phyloP scores from a whole-genome alignment of 2,797 vertebrate species.

The Antrozous pallidus region DNA sequence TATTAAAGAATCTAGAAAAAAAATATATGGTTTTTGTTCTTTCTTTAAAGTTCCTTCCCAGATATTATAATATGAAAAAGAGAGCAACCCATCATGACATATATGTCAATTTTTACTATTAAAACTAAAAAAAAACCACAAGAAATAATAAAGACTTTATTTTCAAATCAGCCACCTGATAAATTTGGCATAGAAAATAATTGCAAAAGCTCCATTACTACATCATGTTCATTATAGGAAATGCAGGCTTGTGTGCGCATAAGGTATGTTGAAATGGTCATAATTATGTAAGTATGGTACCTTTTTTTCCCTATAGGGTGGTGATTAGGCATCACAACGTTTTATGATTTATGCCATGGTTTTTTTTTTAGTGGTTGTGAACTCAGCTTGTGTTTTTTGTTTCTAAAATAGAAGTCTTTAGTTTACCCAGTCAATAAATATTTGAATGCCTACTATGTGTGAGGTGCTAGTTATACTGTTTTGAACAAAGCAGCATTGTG shows the following conservation, averaged over 20 bases:
- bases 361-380: slow-evolving; percentile 4
- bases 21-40: slow-evolving; percentile 28
- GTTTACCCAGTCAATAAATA: background rate
- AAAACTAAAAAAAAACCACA: background rate
- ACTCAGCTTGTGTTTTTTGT: background rate
- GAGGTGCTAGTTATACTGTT: background rate
- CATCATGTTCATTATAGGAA: background rate
- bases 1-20: slow-evolving; percentile 39
- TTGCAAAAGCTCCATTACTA: background rate
- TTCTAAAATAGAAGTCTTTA: background rate
- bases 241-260: background rate
- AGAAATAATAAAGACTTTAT: background rate
- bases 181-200: background rate
- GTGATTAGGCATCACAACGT: background rate
- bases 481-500: background rate
- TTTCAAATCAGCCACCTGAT: background rate
- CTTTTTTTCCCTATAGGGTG: background rate
- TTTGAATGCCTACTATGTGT: background rate
- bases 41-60: background rate
- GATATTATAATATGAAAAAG: slow-evolving; percentile 24
- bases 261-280: background rate
- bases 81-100: background rate
- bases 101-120: slow-evolving; percentile 2
- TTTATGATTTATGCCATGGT: background rate
- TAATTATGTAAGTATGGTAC: background rate